Evolutionary conservation across 1,140 invertebrate genomes (phyloP).

Genomic region (Zaprionus gabonicus): DNA sequence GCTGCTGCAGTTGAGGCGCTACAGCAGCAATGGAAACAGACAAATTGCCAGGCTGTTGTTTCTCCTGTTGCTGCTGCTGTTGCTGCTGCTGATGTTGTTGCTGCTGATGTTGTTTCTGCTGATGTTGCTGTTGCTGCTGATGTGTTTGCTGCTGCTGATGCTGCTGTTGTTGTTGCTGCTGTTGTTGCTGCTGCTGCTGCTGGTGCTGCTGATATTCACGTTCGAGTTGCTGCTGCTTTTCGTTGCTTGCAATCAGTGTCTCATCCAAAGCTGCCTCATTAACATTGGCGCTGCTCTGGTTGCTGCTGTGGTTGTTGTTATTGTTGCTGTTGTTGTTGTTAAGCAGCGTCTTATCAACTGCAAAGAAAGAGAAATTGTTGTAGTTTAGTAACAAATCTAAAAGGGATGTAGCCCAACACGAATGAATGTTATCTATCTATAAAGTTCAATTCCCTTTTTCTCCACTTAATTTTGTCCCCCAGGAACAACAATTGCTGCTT

Average conservation of each 20-base stretch:
- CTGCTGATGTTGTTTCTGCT: conserved; percentile 41
- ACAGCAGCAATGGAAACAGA: conserved; percentile 55
- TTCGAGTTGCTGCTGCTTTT: conserved; percentile 3
- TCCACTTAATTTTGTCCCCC: neutral
- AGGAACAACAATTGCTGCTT: conserved; percentile 57
- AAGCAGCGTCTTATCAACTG: conserved; percentile 66
- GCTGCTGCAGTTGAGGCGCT: conserved; percentile 55
- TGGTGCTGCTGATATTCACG: neutral
- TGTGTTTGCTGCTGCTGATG: conserved; percentile 31
- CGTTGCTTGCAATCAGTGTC: conserved; percentile 1
- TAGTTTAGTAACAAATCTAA: conserved; percentile 27
- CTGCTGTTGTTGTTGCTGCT: conserved; percentile 41
- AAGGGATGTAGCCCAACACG: conserved; percentile 3
- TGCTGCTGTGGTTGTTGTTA: conserved; percentile 56
- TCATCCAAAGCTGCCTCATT: conserved; percentile 17
- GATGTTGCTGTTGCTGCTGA: conserved; percentile 48
- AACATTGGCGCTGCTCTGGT: conserved; percentile 48
- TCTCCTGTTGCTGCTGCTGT: conserved; percentile 38
- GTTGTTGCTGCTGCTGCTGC: too few relatives aligned
- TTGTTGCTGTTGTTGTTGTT: conserved; percentile 60
- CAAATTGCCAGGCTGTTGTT: conserved; percentile 43
- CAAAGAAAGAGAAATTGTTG: conserved; percentile 42
- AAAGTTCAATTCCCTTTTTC: neutral
- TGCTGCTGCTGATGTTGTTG: conserved; percentile 38
- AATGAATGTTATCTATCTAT: conserved; percentile 1